A percentile compares a stretch with the other conserved stretches of the same genome.
These are phyloP conservation scores for Colletes gigas DNA, from an alignment of 1,140 invertebrate species.

Conservation along the genomic window DNA sequence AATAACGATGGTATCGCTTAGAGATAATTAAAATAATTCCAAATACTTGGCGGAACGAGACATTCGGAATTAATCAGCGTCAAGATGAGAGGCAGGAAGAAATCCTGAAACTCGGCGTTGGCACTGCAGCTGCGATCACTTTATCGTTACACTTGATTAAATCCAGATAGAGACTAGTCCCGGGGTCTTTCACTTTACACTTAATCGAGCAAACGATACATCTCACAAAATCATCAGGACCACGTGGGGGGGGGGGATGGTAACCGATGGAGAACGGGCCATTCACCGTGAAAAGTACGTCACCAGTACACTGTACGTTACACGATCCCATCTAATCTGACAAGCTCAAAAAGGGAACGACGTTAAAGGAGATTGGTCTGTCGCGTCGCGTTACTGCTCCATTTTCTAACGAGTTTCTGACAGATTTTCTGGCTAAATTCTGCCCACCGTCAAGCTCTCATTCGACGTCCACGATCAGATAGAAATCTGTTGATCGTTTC, in stretches of 20 bases:
- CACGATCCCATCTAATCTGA: conserved; percentile 43
- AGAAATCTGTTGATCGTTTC: neutral
- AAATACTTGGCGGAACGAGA: neutral
- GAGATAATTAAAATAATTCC: neutral
- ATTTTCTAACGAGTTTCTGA: conserved; percentile 8
- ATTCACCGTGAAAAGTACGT: conserved; percentile 33
- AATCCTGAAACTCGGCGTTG: neutral
- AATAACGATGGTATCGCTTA: too few relatives aligned
- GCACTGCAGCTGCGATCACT: neutral
- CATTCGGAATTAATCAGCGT: neutral
- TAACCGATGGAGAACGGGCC: conserved; percentile 19
- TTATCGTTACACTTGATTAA: conserved; percentile 38
- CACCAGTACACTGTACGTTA: conserved; percentile 18
- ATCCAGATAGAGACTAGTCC: neutral
- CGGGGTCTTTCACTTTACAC: conserved; percentile 28
- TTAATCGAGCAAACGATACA: conserved; percentile 33
- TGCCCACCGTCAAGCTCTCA: neutral
- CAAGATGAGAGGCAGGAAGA: neutral
- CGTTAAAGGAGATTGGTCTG: conserved; percentile 25
- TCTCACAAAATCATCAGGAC: neutral
- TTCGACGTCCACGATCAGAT: neutral
- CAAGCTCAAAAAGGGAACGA: conserved; percentile 35
- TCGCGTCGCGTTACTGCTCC: conserved; percentile 27
- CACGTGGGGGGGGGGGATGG: neutral
- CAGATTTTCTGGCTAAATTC: conserved; percentile 5